Conservation (phyloP, 2,888 invertebrate species). For the Acanthopleura granulata region DNA sequence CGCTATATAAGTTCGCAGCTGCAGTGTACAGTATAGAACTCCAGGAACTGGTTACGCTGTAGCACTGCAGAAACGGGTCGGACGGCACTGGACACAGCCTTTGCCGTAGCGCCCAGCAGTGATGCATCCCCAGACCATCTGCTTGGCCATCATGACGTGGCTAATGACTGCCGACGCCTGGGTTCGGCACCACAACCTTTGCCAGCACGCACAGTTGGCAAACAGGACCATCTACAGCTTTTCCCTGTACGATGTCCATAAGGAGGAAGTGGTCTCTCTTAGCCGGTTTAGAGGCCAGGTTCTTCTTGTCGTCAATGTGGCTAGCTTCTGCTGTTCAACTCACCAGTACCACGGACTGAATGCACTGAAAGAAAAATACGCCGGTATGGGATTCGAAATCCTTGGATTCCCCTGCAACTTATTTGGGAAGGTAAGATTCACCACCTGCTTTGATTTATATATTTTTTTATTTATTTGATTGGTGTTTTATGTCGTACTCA, state of each 20-base stretch:
- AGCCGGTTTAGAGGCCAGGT: slow-evolving; percentile 27
- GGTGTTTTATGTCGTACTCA: too few relatives aligned
- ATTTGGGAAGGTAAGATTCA: slow-evolving; percentile 39
- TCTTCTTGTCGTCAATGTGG: slow-evolving; percentile 34
- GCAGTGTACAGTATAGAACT: too few relatives aligned
- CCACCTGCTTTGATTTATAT: too few relatives aligned
- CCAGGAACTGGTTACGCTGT: too few relatives aligned
- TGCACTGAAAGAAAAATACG: slow-evolving; percentile 34
- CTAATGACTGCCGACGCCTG: neutral
- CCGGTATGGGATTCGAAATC: slow-evolving; percentile 35
- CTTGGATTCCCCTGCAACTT: slow-evolving; percentile 47
- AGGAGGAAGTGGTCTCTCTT: slow-evolving; percentile 9
- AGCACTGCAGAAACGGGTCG: too few relatives aligned
- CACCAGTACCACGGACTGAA: slow-evolving; percentile 40
- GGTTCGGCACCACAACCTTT: slow-evolving; percentile 8
- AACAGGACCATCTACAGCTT: slow-evolving; percentile 24
- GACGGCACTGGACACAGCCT: too few relatives aligned
- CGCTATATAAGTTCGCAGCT: too few relatives aligned
- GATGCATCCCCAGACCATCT: too few relatives aligned
- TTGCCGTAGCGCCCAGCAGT: too few relatives aligned
- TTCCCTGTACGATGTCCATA: slow-evolving; percentile 18
- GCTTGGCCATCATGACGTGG: neutral
- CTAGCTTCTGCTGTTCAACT: slow-evolving; percentile 36
- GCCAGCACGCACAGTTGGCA: slow-evolving; percentile 27
- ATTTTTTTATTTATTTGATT: too few relatives aligned